These are phyloP conservation scores for Apeira syringaria DNA, from an alignment of 2,888 invertebrate species.

Conservation along the genomic window DNA sequence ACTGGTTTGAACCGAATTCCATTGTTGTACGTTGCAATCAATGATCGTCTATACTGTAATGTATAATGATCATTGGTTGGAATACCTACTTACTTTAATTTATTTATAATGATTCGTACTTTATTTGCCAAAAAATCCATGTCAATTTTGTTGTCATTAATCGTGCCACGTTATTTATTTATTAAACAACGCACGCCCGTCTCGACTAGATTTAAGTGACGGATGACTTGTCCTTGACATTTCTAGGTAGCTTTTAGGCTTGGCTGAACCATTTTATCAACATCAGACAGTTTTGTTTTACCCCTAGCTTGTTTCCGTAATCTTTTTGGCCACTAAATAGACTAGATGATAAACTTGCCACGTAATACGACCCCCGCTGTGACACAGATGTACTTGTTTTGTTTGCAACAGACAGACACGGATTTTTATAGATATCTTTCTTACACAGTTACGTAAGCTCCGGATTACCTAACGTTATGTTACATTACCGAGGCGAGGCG, in stretches of 20 bases:
- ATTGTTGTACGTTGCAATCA: no score
- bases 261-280: slow-evolving; percentile 2
- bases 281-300: slow-evolving; percentile 4
- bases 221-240: slow-evolving; percentile 12
- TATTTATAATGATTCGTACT: no score
- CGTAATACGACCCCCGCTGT: no score
- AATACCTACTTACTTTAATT: no score
- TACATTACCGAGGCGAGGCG: slow-evolving; percentile 3
- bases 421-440: slow-evolving; percentile 15
- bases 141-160: no score
- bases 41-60: no score
- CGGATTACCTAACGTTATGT: slow-evolving; percentile 6
- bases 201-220: slow-evolving; percentile 6
- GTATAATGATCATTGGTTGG: no score
- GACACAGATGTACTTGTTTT: slow-evolving; percentile 4
- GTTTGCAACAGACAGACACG: slow-evolving; percentile 7
- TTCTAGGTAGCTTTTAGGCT: slow-evolving; percentile 5
- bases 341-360: no score
- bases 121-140: no score
- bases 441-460: slow-evolving; percentile 10
- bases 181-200: neutral
- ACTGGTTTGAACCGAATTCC: no score
- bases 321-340: neutral
- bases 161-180: no score
- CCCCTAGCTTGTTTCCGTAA: neutral